phyloP scores from a whole-genome alignment of 2,888 invertebrate species.

The Caenorhabditis plicata region DNA sequence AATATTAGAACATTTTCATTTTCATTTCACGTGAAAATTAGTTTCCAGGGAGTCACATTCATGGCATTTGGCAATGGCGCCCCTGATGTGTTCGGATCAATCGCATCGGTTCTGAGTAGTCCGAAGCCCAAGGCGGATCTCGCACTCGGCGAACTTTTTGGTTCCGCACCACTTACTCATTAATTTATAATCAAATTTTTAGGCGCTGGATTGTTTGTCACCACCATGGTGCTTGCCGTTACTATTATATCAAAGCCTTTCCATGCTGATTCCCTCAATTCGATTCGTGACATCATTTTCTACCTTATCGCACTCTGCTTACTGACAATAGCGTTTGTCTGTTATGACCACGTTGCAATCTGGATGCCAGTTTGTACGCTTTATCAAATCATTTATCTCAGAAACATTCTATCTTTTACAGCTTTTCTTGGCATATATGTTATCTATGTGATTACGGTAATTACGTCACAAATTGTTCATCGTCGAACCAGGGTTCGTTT shows the following conservation, averaged over 20 bases:
- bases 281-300: constrained; percentile 69
- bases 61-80: constrained; percentile 77
- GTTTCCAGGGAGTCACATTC: constrained; percentile 73
- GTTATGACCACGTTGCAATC: constrained; percentile 69
- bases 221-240: constrained; percentile 72
- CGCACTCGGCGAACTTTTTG: constrained; percentile 67
- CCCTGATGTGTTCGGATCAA: constrained; percentile 74
- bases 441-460: constrained; percentile 70
- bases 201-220: constrained; percentile 73
- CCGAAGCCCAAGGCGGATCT: constrained; percentile 66
- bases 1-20: too few relatives aligned
- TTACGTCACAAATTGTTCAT: constrained; percentile 65
- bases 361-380: not conserved
- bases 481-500: constrained; percentile 20
- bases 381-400: not conserved
- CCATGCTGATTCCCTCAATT: constrained; percentile 19
- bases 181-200: too few relatives aligned
- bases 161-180: too few relatives aligned
- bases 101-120: constrained; percentile 69
- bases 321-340: constrained; percentile 68
- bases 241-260: constrained; percentile 72
- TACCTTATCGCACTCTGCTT: constrained; percentile 69
- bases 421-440: constrained; percentile 69
- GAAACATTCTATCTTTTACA: constrained; percentile 2
- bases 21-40: too few relatives aligned